These are phyloP conservation scores for Dione vanillae DNA, from an alignment of 2,888 invertebrate genomes.

Conservation along the genomic window DNA sequence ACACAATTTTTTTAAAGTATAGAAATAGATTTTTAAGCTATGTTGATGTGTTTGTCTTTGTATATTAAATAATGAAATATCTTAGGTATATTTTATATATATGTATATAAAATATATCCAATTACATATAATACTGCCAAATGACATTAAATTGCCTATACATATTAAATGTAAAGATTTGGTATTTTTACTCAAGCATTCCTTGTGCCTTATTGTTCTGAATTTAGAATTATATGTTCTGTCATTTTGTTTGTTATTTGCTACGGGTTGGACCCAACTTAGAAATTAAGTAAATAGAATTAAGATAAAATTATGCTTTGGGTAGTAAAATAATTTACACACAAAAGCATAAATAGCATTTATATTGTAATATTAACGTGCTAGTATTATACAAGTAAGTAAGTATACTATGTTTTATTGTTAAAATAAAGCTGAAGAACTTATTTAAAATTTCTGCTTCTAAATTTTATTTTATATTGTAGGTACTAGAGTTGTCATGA, in stretches of 20 bases:
- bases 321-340: constrained; percentile 27
- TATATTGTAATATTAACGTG: constrained; percentile 10
- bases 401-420: background rate
- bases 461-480: background rate
- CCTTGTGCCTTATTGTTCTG: constrained; percentile 73
- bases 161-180: constrained; percentile 20
- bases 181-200: constrained; percentile 65
- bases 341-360: constrained; percentile 25
- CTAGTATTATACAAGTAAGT: constrained; percentile 5
- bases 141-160: constrained; percentile 16
- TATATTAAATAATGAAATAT: background rate
- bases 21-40: background rate
- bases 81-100: constrained; percentile 1
- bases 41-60: background rate
- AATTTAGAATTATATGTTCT: constrained; percentile 29
- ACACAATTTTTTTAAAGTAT: background rate
- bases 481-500: background rate
- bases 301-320: constrained; percentile 33
- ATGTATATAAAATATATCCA: constrained; percentile 3
- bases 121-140: constrained; percentile 29
- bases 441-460: constrained; percentile 6
- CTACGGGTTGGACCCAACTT: constrained; percentile 39
- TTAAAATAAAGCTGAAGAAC: background rate
- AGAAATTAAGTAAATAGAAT: constrained; percentile 20
- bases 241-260: constrained; percentile 23